Conservation (phyloP, 2,113 vertebrate species). For the Anguilla japonica region DNA sequence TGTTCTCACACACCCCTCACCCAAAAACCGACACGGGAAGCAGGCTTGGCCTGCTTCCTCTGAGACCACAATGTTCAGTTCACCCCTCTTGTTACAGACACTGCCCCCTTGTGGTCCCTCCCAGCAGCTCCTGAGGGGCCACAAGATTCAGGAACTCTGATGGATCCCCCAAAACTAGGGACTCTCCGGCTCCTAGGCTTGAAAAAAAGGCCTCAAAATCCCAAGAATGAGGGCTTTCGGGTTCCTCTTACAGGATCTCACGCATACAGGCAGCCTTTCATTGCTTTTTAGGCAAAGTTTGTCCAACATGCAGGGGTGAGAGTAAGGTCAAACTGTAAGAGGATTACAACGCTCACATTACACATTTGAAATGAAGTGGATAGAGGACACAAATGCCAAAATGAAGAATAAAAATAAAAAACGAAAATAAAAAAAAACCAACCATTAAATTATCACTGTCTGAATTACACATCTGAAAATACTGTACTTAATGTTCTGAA, state of each 20-base stretch:
- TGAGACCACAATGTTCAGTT: background rate
- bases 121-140: background rate
- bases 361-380: slow-evolving; percentile 44
- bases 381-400: background rate
- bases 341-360: slow-evolving; percentile 12
- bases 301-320: background rate
- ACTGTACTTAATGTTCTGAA: slow-evolving; percentile 37
- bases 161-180: too few species aligned
- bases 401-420: background rate
- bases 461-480: slow-evolving; percentile 29
- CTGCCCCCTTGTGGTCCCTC: background rate
- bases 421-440: background rate
- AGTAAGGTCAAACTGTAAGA: slow-evolving; percentile 26
- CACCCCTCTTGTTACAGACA: background rate
- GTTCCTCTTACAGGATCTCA: background rate
- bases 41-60: too few species aligned
- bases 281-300: background rate
- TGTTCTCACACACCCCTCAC: background rate
- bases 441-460: slow-evolving; percentile 21
- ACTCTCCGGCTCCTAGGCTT: too few species aligned
- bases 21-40: background rate
- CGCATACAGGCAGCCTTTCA: too few species aligned
- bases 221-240: too few species aligned
- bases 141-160: too few species aligned
- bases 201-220: too few species aligned